Conservation (phyloP, 2,888 invertebrate genomes). For the Ectemnius continuus region DNA sequence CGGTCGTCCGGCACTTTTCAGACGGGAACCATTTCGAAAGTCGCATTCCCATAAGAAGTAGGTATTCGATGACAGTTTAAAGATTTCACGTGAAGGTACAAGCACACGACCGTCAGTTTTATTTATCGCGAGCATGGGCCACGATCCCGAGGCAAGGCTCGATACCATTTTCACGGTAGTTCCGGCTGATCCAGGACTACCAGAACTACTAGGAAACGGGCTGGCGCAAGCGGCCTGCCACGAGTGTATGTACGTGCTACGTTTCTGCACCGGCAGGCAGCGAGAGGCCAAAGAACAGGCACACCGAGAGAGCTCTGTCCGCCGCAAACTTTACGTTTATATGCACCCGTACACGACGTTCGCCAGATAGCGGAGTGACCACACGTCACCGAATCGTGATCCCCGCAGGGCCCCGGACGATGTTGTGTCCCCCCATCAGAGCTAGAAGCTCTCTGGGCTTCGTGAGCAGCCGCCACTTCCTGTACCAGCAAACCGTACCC, state of each 20-base stretch:
- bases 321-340: slow-evolving; percentile 67
- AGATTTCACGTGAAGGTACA: slow-evolving; percentile 41
- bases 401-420: slow-evolving; percentile 55
- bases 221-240: slow-evolving; percentile 34
- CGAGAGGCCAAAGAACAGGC: slow-evolving; percentile 1
- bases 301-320: slow-evolving; percentile 26
- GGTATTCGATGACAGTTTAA: slow-evolving; percentile 29
- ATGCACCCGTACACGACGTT: slow-evolving; percentile 62
- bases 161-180: slow-evolving; percentile 45
- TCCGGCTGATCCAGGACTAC: slow-evolving; percentile 50
- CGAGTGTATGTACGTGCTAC: slow-evolving; percentile 26
- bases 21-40: not conserved
- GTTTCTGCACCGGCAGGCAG: slow-evolving; percentile 26
- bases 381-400: slow-evolving; percentile 74
- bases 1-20: not conserved
- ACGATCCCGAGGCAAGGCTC: slow-evolving; percentile 38
- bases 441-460: slow-evolving; percentile 52
- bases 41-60: not conserved
- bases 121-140: slow-evolving; percentile 49
- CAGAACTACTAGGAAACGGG: slow-evolving; percentile 57
- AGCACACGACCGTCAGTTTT: slow-evolving; percentile 26
- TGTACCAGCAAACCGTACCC: slow-evolving; percentile 42
- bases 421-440: slow-evolving; percentile 61
- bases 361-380: slow-evolving; percentile 57
- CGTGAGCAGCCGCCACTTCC: slow-evolving; percentile 52